Base-by-base conservation (phyloP, 2,113 vertebrate genomes). In the Rhinichthys klamathensis region DNA sequence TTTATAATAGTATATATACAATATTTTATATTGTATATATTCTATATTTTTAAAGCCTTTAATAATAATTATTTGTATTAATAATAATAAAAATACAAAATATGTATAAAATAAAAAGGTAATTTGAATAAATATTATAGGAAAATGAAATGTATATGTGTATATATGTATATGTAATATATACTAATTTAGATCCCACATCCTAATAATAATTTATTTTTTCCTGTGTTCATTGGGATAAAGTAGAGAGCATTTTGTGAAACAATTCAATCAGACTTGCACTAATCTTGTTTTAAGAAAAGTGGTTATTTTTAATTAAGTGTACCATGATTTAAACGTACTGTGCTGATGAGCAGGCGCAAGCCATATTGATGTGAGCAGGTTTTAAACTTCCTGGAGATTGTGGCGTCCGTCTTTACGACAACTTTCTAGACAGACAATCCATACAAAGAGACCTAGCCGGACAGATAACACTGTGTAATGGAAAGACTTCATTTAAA, bases 401-500 rank as follows among this genome's bases (percentile, higher is more conserved):
- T 65, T 65, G 79, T 81, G 32, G 15, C 9, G 9, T 51, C n/a
- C 0, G 44, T 82, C 44, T 82, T 51, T 38, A 35, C 25, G 3
- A 69, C 46, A 82, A 54, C 63, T 70, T 82, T 82, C 79, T 30
- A 81, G 60, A 81, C 58, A 67, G 79, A 46, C 79, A 51, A 46
- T 67, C 79, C 58, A 67, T 81, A 49, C 60, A 30, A 46, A 65
- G 27, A n/a, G 41, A 82, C 80, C 41, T 21, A 51, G 80, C n/a
- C 27, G 25, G 27, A 69, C 80, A 82, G 80, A 82, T 69, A 82
- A 69, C 63, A 54, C 25, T 70, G 63, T 82, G 63, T 82, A 67
- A 82, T 82, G 44, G 80, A 70, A 82, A 70, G 80, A 70, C 27
- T 82, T 81, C 23, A 25, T 80, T 63, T 80, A 63, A 63, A 80